Base-by-base conservation (phyloP, 2,888 invertebrate genomes). In the Leptothorax acervorum region DNA sequence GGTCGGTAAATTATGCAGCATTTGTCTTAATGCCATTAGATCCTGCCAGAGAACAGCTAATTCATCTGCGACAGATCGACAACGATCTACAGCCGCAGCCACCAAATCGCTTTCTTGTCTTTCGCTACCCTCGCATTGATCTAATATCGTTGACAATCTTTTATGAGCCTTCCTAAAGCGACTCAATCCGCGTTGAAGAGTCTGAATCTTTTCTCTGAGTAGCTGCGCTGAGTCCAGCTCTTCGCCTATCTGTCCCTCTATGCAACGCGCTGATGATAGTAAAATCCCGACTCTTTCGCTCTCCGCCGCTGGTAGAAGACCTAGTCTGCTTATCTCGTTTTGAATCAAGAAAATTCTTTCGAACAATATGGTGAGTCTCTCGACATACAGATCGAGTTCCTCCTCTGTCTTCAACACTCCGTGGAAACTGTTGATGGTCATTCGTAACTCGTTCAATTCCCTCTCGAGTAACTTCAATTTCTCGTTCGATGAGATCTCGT, bases 331-430 rank as follows among this genome's bases (percentile, higher is more conserved):
- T 35, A 98, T 95, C 93, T 98, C 98, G 92, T 98, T 97, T 92
- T 98, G 97, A 87, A 98, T 97, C 71, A 97, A 96, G 81, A 97
- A 97, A n/a, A 97, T 96, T 18, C 98, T 96, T 3, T 96, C 96
- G 55, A 96, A 97, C 94, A 97, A 96, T 0, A 98, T 97, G 95
- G 98, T 97, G 11, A 98, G 95, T 74, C 98, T 95, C 94, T 98
- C 98, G 11, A 98, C 97, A 92, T 98, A 98, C 8, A 98, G 95
- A 90, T 97, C 97, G 0, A 98, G 95, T 92, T 98, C 98, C 90
- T 98, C 98, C 92, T 97, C 98, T 76, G 97, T 98, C 92, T 97
- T 98, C 65, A 98, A 97, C 0, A 98, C 97, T 1, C 97, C 97
- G 93, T 97, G 97, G 85, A 98, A 96, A 87, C 96, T 96, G 45